These are phyloP conservation scores for Petaurus breviceps DNA, from an alignment of 2,113 vertebrate species.

Conservation along the genomic window DNA sequence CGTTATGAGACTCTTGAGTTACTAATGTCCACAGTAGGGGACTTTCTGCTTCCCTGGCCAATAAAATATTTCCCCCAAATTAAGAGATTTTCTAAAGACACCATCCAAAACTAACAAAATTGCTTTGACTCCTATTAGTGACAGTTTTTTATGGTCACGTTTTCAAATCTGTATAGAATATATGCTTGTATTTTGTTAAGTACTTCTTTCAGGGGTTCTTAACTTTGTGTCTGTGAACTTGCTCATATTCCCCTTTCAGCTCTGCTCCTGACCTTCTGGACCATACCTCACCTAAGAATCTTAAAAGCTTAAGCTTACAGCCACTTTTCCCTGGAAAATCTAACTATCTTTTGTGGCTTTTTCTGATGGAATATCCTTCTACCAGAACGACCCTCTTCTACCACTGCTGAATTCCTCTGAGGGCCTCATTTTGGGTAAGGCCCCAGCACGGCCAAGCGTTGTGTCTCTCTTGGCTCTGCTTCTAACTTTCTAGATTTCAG, in stretches of 20 bases:
- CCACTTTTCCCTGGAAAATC: not conserved
- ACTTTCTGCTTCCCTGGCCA: not conserved
- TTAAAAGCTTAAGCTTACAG: not conserved
- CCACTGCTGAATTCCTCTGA: not conserved
- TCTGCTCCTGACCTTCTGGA: not conserved
- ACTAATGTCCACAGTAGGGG: not conserved
- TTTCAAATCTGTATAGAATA: conserved; percentile 30
- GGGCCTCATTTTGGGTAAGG: not conserved
- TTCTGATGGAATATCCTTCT: not conserved
- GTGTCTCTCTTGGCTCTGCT: not conserved
- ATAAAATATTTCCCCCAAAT: not conserved
- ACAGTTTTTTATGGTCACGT: not conserved
- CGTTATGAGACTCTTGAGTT: not conserved
- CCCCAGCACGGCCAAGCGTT: not conserved
- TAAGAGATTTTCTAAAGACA: not conserved
- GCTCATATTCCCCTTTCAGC: not conserved
- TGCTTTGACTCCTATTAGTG: conserved; percentile 3
- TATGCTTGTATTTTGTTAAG: not conserved
- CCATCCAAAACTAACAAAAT: not conserved
- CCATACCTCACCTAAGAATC: not conserved
- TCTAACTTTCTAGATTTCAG: not conserved
- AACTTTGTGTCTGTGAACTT: not conserved
- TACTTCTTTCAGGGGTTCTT: not conserved
- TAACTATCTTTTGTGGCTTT: not conserved
- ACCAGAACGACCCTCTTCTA: not conserved